Evolutionary conservation across 2,797 vertebrate species (phyloP), one percentile per base, ranked within the genome.

Genomic region (Thaleichthys pacificus): DNA sequence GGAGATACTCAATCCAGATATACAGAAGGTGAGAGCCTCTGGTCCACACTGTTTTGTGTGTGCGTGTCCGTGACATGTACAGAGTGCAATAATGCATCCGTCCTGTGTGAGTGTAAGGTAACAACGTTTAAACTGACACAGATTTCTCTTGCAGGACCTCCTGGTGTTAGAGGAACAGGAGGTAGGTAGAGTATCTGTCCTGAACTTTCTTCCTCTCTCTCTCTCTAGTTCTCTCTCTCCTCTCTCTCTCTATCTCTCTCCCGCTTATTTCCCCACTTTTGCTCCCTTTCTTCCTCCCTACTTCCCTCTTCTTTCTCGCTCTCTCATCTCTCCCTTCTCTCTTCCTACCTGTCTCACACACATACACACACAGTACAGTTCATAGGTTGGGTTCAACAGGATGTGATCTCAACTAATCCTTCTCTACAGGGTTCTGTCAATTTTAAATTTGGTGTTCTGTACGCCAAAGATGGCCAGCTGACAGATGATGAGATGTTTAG

Each of bases 401-500:
- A 28, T 12, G 22, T 24, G 7, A 54, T 54, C 19, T 54, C 51
- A 14, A 76, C 38, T 77, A 62, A 26, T 35, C 26, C 11, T 71
- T 73, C 12, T 35, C 58, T 78, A 1, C 79, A 99, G 98, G 98
- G 98, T 75, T 99, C 96, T 11, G 98, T 99, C 87, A 98, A 99
- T 92, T 99, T 99, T 91, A 99, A 99, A 91, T 99, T 99, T 85
- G 98, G 98, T 75, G 93, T 99, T 80, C 95, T 99, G 80, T 99
- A 92, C 87, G 97, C 97, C 88, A 99, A 95, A 94, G 97, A 99
- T 0, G 98, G 98, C 61, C 98, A 99, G 88, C 94, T 99, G 78
- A 99, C 98, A 12, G 98, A 99, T 7, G 98, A 99, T 32, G 98
- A 99, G 85, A 99, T 99, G 97, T 98, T 99, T 82, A 98, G 97